phyloP scores from a whole-genome alignment of 2,113 vertebrate genomes.

The Pongo pygmaeus region DNA sequence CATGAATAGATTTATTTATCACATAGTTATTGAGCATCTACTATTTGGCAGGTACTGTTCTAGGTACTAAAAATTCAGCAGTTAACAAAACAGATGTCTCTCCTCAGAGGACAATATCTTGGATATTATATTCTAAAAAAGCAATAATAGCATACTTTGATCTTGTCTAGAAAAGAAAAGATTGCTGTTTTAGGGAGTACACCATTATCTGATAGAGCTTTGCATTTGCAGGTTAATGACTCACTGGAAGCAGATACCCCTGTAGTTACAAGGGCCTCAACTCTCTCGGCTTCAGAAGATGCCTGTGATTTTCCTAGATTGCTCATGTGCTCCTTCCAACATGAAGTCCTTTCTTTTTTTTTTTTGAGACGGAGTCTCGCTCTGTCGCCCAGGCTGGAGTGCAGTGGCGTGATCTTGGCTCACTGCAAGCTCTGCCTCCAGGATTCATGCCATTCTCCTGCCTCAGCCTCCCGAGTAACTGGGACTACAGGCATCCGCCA shows the following conservation, averaged over 20 bases:
- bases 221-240: background rate
- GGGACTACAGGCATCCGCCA: too few species aligned
- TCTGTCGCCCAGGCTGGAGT: too few species aligned
- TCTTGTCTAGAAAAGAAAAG: background rate
- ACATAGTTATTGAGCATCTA: background rate
- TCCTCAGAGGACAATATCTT: background rate
- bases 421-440: too few species aligned
- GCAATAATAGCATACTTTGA: background rate
- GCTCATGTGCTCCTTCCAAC: background rate
- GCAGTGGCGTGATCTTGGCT: too few species aligned
- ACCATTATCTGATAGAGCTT: rapidly evolving
- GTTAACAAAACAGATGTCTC: background rate
- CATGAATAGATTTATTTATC: background rate
- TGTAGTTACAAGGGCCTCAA: too few species aligned
- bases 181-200: rapidly evolving
- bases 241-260: background rate
- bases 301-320: background rate
- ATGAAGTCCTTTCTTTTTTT: background rate
- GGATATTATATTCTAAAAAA: background rate
- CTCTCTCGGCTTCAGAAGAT: background rate
- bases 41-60: background rate
- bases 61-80: background rate
- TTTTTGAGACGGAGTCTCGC: too few species aligned
- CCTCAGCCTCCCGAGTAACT: too few species aligned
- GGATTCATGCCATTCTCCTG: too few species aligned